A percentile compares a stretch with the other conserved stretches of the same genome.
Evolutionary conservation across 1,140 invertebrate species (phyloP).

Genomic region (Ladona fulva): DNA sequence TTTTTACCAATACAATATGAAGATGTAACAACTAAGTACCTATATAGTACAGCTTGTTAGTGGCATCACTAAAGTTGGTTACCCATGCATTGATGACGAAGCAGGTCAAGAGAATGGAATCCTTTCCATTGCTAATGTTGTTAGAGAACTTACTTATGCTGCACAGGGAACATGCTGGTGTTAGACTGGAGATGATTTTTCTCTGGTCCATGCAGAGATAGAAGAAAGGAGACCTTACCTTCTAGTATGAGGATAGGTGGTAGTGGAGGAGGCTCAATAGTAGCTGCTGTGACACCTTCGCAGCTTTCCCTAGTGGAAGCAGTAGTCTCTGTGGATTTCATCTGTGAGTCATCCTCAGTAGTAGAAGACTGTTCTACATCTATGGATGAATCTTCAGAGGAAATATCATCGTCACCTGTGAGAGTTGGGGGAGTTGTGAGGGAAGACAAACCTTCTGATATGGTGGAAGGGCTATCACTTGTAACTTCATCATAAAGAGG

Average conservation of each 20-base stretch:
- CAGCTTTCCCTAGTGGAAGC: slow-evolving; percentile 35
- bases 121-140: too few species aligned
- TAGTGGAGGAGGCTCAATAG: slow-evolving; percentile 50
- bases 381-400: slow-evolving; percentile 24
- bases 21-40: too few species aligned
- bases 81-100: too few species aligned
- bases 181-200: not conserved
- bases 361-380: slow-evolving; percentile 20
- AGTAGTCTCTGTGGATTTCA: slow-evolving; percentile 29
- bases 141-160: too few species aligned
- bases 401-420: slow-evolving; percentile 17
- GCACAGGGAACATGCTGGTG: too few species aligned
- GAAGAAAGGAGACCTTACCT: slow-evolving; percentile 49
- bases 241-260: slow-evolving; percentile 63
- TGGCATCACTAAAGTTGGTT: too few species aligned
- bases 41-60: too few species aligned
- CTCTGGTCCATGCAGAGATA: not conserved
- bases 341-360: slow-evolving; percentile 22
- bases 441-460: not conserved
- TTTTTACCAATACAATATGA: too few species aligned
- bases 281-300: slow-evolving; percentile 29
- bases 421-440: slow-evolving; percentile 3
- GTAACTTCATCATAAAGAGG: not conserved
- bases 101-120: too few species aligned
- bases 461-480: not conserved